These are phyloP conservation scores for Brachyalestes nurse DNA, from an alignment of 2,797 vertebrate species.

Conservation along the genomic window DNA sequence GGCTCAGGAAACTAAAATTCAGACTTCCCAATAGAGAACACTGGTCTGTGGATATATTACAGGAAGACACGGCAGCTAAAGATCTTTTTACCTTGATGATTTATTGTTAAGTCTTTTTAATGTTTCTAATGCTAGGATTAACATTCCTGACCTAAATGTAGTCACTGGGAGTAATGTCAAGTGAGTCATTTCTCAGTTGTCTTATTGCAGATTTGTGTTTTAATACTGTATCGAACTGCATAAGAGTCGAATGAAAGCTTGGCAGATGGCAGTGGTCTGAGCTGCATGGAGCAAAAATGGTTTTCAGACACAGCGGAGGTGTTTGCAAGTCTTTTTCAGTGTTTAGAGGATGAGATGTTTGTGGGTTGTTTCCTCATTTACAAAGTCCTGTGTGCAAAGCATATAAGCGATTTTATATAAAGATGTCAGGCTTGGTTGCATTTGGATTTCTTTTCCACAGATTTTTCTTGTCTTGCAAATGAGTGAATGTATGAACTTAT, in stretches of 20 bases:
- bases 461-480: constrained; percentile 12
- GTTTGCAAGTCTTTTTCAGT: constrained; percentile 12
- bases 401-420: background rate
- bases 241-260: background rate
- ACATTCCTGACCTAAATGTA: constrained; percentile 13
- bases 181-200: background rate
- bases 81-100: constrained; percentile 21
- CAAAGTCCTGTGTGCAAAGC: constrained; percentile 29
- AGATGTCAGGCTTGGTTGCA: background rate
- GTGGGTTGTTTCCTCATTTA: background rate
- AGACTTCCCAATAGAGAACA: background rate
- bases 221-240: background rate
- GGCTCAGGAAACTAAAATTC: background rate
- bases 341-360: background rate
- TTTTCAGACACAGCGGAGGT: background rate
- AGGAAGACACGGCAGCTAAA: constrained; percentile 49
- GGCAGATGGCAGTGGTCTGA: background rate
- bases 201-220: background rate
- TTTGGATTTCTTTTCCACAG: constrained; percentile 12
- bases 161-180: constrained; percentile 4
- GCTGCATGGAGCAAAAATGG: background rate
- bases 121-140: background rate
- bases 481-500: constrained; percentile 63
- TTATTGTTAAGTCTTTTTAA: constrained; percentile 3
- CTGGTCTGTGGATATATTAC: background rate